phyloP scores from a whole-genome alignment of 2,797 vertebrate genomes.

The Gymnopithys bicolor region DNA sequence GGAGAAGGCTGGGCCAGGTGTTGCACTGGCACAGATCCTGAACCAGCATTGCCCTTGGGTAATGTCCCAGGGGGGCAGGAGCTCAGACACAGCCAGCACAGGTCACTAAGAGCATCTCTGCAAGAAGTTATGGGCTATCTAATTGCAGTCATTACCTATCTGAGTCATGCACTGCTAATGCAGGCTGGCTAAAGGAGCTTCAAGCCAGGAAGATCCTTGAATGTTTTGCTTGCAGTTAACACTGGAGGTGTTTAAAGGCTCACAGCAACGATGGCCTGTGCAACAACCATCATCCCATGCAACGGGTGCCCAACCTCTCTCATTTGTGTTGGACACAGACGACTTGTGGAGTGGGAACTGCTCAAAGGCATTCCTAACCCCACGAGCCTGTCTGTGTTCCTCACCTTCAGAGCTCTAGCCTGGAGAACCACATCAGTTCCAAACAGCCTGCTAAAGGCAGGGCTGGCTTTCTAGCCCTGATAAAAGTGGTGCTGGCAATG shows the following conservation, averaged over 20 bases:
- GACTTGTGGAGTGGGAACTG: not conserved
- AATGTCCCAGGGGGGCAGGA: not conserved
- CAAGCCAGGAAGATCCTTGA: not conserved
- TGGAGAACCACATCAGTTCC: not conserved
- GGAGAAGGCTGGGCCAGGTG: not conserved
- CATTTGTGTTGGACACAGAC: not conserved
- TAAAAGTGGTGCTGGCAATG: not conserved
- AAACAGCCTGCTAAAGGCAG: not conserved
- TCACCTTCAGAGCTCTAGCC: not conserved
- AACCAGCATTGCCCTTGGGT: not conserved
- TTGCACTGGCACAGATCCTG: not conserved
- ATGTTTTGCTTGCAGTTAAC: not conserved
- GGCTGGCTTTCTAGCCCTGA: not conserved
- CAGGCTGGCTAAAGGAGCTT: not conserved
- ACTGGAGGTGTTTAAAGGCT: not conserved
- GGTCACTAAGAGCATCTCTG: not conserved
- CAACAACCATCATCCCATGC: not conserved
- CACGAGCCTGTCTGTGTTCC: not conserved
- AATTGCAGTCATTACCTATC: not conserved
- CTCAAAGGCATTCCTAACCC: not conserved
- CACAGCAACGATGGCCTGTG: not conserved
- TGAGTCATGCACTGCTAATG: not conserved
- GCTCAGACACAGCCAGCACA: not conserved
- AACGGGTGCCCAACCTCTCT: not conserved
- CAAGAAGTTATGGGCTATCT: not conserved